Evolutionary conservation across 2,888 invertebrate species (phyloP).

Genomic region (Rambutsinella grinnellia): DNA sequence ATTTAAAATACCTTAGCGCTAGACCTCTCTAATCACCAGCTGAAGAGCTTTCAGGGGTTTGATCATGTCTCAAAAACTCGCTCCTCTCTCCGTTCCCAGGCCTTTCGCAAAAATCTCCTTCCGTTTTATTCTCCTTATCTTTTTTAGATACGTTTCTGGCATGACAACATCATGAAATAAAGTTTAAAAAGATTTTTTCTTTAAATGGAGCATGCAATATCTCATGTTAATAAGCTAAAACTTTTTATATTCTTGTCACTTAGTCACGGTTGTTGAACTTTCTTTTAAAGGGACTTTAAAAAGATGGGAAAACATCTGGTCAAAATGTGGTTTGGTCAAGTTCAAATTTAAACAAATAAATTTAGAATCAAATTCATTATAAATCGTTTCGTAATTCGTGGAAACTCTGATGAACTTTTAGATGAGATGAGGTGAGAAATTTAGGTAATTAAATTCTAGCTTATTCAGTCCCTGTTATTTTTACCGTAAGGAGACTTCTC

Average conservation of each 20-base stretch:
- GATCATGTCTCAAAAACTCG: slow-evolving; percentile 4
- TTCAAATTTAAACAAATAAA: no score
- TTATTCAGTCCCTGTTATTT: no score
- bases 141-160: no score
- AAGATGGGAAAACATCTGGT: no score
- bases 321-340: no score
- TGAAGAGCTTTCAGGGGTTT: slow-evolving; percentile 22
- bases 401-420: no score
- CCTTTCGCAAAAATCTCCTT: slow-evolving; percentile 51
- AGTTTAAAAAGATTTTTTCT: neutral
- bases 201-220: neutral
- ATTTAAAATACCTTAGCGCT: slow-evolving; percentile 59
- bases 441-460: no score
- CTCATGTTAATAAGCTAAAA: neutral
- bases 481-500: no score
- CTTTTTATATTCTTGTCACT: neutral
- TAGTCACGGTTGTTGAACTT: slow-evolving; percentile 53
- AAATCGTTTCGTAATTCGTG: no score
- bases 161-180: neutral
- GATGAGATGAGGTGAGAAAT: no score
- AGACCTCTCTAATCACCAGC: slow-evolving; percentile 53
- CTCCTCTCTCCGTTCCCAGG: slow-evolving; percentile 54
- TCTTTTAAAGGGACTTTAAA: neutral
- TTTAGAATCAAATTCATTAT: no score
- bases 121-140: slow-evolving; percentile 31